Evolutionary conservation across 2,888 invertebrate genomes (phyloP).

Genomic region (Pocota personata): DNA sequence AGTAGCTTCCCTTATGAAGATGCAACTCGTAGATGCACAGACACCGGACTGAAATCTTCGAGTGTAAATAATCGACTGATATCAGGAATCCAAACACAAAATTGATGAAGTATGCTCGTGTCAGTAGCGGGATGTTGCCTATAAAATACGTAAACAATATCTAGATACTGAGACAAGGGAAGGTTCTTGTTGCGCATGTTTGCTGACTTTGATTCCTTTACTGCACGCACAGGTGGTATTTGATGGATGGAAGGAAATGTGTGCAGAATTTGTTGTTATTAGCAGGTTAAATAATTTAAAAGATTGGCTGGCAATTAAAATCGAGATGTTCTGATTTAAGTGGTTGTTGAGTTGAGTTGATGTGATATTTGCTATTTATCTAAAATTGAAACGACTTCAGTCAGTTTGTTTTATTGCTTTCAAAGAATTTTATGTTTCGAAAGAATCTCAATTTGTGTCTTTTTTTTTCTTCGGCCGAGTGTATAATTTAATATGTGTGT

Average conservation of each 20-base stretch:
- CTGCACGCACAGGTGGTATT: conserved; percentile 13
- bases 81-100: conserved; percentile 32
- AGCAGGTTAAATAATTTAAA: neutral
- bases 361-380: neutral
- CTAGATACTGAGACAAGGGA: conserved; percentile 16
- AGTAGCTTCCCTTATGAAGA: neutral
- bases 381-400: neutral
- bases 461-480: too few species aligned
- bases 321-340: neutral
- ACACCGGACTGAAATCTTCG: conserved; percentile 38
- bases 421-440: neutral
- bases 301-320: neutral
- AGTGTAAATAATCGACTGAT: conserved; percentile 60
- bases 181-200: conserved; percentile 60
- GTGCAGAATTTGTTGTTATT: neutral
- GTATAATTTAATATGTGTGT: too few species aligned
- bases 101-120: conserved; percentile 26
- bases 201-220: neutral
- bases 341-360: neutral
- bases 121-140: conserved; percentile 52
- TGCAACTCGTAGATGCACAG: neutral
- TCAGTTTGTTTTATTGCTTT: neutral
- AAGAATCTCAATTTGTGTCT: too few species aligned
- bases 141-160: conserved; percentile 67
- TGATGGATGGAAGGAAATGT: neutral